Evolutionary conservation across 2,113 vertebrate genomes (phyloP), one percentile per base, ranked within the genome.

Genomic region (Gymnorhina tibicen): DNA sequence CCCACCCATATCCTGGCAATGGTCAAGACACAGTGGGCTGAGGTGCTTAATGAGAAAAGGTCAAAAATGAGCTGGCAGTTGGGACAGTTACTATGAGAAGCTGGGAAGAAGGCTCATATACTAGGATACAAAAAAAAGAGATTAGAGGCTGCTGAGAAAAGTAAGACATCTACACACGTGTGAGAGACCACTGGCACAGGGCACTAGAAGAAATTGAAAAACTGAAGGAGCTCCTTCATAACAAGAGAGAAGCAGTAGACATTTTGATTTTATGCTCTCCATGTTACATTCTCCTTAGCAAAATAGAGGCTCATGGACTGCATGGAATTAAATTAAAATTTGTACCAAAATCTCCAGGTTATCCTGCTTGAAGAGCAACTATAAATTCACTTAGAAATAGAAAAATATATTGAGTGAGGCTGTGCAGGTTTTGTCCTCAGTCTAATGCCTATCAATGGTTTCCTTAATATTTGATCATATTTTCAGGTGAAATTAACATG

Each of bases 391-490:
- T 49, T 62, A 26, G 10, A 74, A 73, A 26, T 3, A 14, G 17
- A 72, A 93, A 28, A 83, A 44, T n/a, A 11, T 37, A 49, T 19
- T 60, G 16, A 76, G 6, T 47, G 23, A 73, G 3, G 2, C 22
- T 67, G 16, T 32, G 49, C 18, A 66, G 30, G 7, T 47, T 89
- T 94, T 74, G 21, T 58, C 11, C 15, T 80, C 42, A 56, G 11
- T 7, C 7, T 75, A 64, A n/a, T 50, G 20, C 3, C 0, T 3
- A 32, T 49, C 10, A 6, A 19, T 6, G 2, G 6, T 49, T 83
- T 84, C 59, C 19, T 66, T 80, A n/a, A 73, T 66, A 83, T 44
- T 62, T 89, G 1, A 47, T 73, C 44, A 42, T 70, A 58, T 78
- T 81, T 91, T 70, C 42, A 92, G 26, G 18, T 24, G 7, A 47